phyloP scores from a whole-genome alignment of 2,113 vertebrate genomes.

The Pseudolaguvia tuberculata region DNA sequence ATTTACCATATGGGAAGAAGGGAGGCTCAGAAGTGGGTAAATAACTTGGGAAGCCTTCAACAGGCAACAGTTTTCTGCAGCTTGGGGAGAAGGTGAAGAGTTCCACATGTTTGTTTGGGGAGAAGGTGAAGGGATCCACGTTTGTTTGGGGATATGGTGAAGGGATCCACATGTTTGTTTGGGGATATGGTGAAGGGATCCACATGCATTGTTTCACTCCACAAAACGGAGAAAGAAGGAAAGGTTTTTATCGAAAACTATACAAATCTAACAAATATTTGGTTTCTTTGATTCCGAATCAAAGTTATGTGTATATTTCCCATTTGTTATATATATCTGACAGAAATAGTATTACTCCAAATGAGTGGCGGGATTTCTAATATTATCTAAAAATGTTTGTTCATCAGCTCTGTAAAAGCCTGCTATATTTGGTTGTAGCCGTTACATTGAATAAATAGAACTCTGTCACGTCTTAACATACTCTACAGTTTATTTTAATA shows the following conservation, averaged over 20 bases:
- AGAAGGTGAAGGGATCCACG: not conserved
- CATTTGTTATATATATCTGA: not conserved
- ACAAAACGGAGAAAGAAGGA: not conserved
- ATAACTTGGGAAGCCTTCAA: conserved; percentile 26
- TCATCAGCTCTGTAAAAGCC: not conserved
- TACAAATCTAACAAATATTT: not conserved
- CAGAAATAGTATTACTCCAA: not conserved
- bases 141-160: too few relatives aligned
- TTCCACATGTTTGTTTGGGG: not conserved
- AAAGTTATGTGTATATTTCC: not conserved
- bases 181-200: not conserved
- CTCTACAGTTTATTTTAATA: not conserved
- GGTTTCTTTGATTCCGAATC: not conserved
- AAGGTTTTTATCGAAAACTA: not conserved
- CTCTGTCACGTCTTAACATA: not conserved
- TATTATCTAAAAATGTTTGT: not conserved
- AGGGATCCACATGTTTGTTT: conserved; percentile 5
- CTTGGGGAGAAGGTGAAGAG: conserved; percentile 5
- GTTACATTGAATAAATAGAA: too few relatives aligned
- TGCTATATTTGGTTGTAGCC: not conserved
- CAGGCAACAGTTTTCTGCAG: conserved; percentile 9
- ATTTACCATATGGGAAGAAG: conserved; percentile 29
- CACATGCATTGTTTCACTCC: not conserved
- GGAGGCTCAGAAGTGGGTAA: conserved; percentile 32
- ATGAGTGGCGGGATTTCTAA: not conserved